phyloP scores from a whole-genome alignment of 2,113 vertebrate species.

The Psettodes erumei region DNA sequence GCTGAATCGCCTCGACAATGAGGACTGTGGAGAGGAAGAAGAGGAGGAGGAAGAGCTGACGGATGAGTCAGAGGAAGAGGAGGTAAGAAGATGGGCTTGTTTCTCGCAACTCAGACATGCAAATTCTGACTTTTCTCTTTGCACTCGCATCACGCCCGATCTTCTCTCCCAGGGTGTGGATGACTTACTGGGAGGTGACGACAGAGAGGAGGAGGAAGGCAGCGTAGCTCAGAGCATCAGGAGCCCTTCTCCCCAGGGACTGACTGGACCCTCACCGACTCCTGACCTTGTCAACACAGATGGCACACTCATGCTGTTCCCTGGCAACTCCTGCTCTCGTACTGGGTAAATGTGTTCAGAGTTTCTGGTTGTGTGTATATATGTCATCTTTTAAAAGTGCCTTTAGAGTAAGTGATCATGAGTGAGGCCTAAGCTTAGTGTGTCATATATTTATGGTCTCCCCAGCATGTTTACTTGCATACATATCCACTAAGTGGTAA shows the following conservation, averaged over 20 bases:
- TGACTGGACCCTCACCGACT: conserved; percentile 64
- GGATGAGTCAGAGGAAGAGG: conserved; percentile 89
- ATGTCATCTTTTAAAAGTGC: not conserved
- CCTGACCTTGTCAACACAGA: conserved; percentile 84
- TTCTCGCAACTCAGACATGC: not conserved
- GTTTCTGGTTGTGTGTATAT: not conserved
- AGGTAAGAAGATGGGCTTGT: conserved; percentile 54
- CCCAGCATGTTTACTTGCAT: not conserved
- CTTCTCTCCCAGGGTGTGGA: conserved; percentile 80
- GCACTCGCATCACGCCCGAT: not conserved
- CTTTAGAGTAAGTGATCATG: not conserved
- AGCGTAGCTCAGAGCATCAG: conserved; percentile 72
- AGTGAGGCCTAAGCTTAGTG: too few relatives aligned
- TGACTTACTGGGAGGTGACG: conserved; percentile 84
- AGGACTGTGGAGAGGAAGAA: conserved; percentile 87
- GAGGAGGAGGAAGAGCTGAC: conserved; percentile 93
- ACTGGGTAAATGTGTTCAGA: conserved; percentile 82
- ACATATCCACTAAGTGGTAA: not conserved
- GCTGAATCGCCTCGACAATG: conserved; percentile 92
- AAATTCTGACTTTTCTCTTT: not conserved
- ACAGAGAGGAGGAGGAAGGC: conserved; percentile 76
- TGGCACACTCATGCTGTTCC: conserved; percentile 90
- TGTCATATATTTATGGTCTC: not conserved
- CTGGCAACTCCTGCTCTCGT: conserved; percentile 90
- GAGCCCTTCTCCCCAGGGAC: conserved; percentile 74